Conservation (phyloP, 2,888 invertebrate species). For the Eristalis pertinax region DNA sequence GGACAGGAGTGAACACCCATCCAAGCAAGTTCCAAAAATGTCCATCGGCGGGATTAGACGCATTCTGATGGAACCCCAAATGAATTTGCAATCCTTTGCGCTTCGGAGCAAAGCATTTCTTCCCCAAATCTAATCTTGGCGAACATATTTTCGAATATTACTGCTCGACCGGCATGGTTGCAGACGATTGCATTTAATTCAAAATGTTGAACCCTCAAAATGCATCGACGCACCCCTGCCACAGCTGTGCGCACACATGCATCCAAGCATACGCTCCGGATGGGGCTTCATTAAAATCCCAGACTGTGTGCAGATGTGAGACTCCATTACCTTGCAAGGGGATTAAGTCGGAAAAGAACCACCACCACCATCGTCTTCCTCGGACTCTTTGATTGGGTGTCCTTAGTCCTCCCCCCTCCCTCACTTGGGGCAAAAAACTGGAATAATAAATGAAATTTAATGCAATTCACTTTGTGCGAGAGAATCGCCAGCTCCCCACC, state of each 20-base stretch:
- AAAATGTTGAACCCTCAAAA: not conserved
- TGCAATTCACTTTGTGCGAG: slow-evolving; percentile 25
- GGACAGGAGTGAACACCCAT: not conserved
- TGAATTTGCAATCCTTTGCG: not conserved
- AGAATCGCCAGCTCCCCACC: too few species aligned
- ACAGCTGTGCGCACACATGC: not conserved
- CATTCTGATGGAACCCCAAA: not conserved
- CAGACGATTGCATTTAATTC: not conserved
- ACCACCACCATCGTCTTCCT: not conserved
- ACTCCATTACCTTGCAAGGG: slow-evolving; percentile 29
- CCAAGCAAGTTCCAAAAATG: not conserved
- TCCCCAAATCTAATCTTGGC: not conserved
- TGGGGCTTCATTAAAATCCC: slow-evolving; percentile 51
- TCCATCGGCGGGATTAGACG: not conserved
- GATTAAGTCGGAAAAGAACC: slow-evolving; percentile 19
- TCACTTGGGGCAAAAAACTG: not conserved
- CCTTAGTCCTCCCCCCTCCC: not conserved
- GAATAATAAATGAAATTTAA: slow-evolving; percentile 55
- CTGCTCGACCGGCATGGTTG: not conserved
- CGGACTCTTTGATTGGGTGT: slow-evolving; percentile 5
- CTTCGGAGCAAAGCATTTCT: not conserved
- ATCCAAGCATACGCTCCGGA: not conserved
- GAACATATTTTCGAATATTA: not conserved
- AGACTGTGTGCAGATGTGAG: slow-evolving; percentile 49
- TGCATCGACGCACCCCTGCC: not conserved